A percentile compares a stretch with the other conserved stretches of the same genome.
Evolutionary conservation across 2,113 vertebrate genomes (phyloP).

Genomic region (Anhinga rufa): DNA sequence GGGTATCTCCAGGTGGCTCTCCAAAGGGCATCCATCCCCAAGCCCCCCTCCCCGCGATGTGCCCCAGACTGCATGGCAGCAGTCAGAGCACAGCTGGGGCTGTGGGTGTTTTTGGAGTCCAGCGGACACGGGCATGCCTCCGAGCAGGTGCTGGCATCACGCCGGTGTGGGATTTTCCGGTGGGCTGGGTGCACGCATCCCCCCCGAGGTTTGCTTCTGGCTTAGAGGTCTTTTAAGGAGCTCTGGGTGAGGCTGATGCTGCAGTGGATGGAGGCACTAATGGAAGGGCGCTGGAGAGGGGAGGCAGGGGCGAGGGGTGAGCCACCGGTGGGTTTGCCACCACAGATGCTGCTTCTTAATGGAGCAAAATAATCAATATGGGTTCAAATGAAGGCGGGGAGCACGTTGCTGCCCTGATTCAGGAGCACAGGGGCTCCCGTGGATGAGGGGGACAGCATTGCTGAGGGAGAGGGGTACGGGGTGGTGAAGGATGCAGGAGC

Average conservation of each 20-base stretch:
- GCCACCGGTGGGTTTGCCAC: not conserved
- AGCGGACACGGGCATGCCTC: fast-evolving
- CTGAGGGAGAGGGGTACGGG: not conserved
- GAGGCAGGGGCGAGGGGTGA: not conserved
- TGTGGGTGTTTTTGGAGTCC: not conserved
- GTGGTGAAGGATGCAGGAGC: not conserved
- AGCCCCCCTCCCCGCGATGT: fast-evolving
- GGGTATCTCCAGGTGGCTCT: not conserved
- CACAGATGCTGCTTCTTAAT: not conserved
- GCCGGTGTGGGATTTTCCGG: not conserved
- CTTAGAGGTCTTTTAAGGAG: not conserved
- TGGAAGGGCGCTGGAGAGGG: not conserved
- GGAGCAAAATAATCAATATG: not conserved
- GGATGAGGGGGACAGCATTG: fast-evolving
- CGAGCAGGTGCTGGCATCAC: fast-evolving
- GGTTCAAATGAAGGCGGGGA: not conserved
- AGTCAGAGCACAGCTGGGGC: not conserved
- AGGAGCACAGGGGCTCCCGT: not conserved
- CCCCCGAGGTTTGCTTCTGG: not conserved
- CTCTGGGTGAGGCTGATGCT: not conserved
- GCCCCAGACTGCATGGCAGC: not conserved
- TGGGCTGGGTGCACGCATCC: not conserved
- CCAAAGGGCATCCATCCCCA: not conserved
- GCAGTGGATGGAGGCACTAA: not conserved
- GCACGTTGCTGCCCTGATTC: fast-evolving